Base-by-base conservation (phyloP, 2,113 vertebrate species). In the Sula dactylatra region DNA sequence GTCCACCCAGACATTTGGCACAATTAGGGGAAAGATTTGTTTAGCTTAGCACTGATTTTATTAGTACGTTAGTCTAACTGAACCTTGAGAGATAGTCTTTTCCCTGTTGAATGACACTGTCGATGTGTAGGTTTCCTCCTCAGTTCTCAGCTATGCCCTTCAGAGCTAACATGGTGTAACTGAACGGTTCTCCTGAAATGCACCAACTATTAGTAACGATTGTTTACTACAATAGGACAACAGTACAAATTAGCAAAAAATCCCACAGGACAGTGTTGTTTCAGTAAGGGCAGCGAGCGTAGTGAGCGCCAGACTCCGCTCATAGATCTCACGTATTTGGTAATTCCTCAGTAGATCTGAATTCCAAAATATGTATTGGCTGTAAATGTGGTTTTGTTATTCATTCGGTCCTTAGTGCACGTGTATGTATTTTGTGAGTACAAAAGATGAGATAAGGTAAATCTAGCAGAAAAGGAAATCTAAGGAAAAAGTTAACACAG, bases 1-100 rank as follows among this genome's bases (percentile, higher is more conserved):
- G 96, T 97, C 94, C 97, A 97, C 97, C 50, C 96, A 97, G 97
- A 97, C 96, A 91, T 97, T 97, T 98, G 98, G 97, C 97, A 97
- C 88, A 94, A 91, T 91, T 90, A 93, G 94, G 95, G 95, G 97
- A 98, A 98, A 98, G 96, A 94, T 97, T 97, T 98, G 82, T 97
- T 98, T 98, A 97, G 91, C 83, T 98, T 97, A 97, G 86, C 88
- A 52, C 65, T 97, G 86, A 86, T 97, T 97, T 97, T 97, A 97
- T 97, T 98, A 96, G 93, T 90, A 83, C 31, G 36, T 82, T 76
- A 91, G 74, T 96, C 94, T 94, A 94, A 95, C 79, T 52, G 64
- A 97, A 95, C 80, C 77, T 88, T 59, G 47, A 90, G 88, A 97
- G 92, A 96, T 94, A 94, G 94, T 95, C 59, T 83, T 82, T 56